Percentiles rank a stretch among this genome's conserved stretches.
These are phyloP conservation scores for Dascillus cervinus DNA, from an alignment of 2,888 invertebrate species.

Conservation along the genomic window DNA sequence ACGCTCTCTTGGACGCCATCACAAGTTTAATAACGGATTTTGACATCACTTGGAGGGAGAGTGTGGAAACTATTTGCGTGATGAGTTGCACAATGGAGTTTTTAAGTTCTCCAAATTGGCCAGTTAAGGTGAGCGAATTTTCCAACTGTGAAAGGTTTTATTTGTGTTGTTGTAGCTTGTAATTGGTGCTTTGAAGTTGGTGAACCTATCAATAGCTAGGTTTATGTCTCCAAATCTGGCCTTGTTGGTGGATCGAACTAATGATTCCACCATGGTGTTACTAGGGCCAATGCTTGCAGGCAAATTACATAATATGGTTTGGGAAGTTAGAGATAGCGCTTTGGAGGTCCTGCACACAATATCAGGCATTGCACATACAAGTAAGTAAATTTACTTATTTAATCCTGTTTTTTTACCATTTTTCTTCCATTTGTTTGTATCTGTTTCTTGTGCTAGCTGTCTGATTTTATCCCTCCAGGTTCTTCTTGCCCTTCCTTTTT, in stretches of 20 bases:
- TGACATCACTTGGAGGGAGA: conserved; percentile 70
- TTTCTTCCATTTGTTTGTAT: too few relatives aligned
- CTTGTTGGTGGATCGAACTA: conserved; percentile 58
- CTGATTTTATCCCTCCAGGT: too few relatives aligned
- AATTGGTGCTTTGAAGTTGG: conserved; percentile 62
- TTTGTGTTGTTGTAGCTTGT: conserved; percentile 50
- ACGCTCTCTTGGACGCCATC: conserved; percentile 59
- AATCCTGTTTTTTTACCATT: too few relatives aligned
- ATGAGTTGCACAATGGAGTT: conserved; percentile 47
- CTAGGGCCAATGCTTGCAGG: conserved; percentile 60
- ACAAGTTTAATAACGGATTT: conserved; percentile 58
- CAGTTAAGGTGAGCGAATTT: conserved; percentile 41
- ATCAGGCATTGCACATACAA: conserved; percentile 59
- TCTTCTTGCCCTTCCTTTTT: too few relatives aligned
- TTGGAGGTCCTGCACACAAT: conserved; percentile 65
- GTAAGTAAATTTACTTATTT: conserved; percentile 44
- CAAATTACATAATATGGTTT: conserved; percentile 63
- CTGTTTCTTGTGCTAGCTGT: too few relatives aligned
- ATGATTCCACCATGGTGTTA: conserved; percentile 53
- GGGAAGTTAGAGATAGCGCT: conserved; percentile 75
- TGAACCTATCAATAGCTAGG: conserved; percentile 62
- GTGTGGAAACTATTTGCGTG: conserved; percentile 65
- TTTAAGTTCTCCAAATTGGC: conserved; percentile 46
- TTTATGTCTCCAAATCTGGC: conserved; percentile 73
- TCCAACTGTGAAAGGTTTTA: neutral